Conservation (phyloP, 1,140 invertebrate species). For the Saxidomus purpurata region DNA sequence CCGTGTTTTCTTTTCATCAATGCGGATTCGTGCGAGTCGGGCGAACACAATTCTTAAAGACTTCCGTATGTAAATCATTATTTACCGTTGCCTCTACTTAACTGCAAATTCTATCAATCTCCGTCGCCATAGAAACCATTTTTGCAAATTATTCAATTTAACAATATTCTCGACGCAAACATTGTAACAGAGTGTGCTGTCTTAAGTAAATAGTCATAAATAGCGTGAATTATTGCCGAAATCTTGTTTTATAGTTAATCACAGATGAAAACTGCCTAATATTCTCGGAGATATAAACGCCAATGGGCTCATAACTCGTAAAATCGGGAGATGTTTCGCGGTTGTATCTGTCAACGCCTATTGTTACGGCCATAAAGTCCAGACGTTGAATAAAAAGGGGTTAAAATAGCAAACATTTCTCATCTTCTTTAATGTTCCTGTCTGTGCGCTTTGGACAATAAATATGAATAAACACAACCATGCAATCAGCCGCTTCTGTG, state of each 20-base stretch:
- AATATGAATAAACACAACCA: slow-evolving; percentile 50
- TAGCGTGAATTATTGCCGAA: slow-evolving; percentile 57
- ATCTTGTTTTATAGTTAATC: slow-evolving; percentile 67
- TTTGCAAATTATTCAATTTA: slow-evolving; percentile 57
- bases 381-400: slow-evolving; percentile 63
- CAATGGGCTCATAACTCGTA: slow-evolving; percentile 60
- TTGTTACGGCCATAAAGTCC: slow-evolving; percentile 51
- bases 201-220: slow-evolving; percentile 64
- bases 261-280: slow-evolving; percentile 61
- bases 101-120: slow-evolving; percentile 14
- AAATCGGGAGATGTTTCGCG: slow-evolving; percentile 49
- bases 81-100: slow-evolving; percentile 23
- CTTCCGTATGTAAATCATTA: slow-evolving; percentile 52
- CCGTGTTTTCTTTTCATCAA: slow-evolving; percentile 37
- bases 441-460: slow-evolving; percentile 64
- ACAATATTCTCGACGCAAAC: slow-evolving; percentile 49
- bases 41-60: not conserved
- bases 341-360: slow-evolving; percentile 51
- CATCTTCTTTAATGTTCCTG: slow-evolving; percentile 65
- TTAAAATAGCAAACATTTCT: slow-evolving; percentile 63
- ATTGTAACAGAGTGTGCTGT: slow-evolving; percentile 47
- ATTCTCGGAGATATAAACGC: slow-evolving; percentile 54
- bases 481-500: slow-evolving; percentile 26
- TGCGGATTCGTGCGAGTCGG: not conserved
- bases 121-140: slow-evolving; percentile 21